phyloP scores from a whole-genome alignment of 2,888 invertebrate species.

The Mamestra brassicae region DNA sequence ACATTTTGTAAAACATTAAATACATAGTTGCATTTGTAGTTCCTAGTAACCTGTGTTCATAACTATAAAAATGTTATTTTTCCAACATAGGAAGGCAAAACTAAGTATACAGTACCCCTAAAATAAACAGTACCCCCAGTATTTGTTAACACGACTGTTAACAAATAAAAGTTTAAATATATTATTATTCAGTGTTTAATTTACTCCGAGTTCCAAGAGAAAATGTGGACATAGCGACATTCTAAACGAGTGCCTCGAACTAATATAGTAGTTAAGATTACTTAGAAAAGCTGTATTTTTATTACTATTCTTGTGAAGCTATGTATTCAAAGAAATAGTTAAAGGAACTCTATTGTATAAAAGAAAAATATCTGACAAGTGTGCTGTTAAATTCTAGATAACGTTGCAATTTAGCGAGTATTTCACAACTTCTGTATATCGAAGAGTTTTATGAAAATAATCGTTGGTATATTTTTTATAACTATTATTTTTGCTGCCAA shows the following conservation, averaged over 20 bases:
- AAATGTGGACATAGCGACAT: not conserved
- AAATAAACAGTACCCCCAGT: too few species aligned
- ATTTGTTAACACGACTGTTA: too few species aligned
- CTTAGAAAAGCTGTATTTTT: not conserved
- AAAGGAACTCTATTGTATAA: not conserved
- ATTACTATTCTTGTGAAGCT: not conserved
- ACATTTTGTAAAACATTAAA: too few species aligned
- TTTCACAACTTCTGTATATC: too few species aligned
- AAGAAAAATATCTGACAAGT: not conserved
- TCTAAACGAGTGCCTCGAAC: not conserved
- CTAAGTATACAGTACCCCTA: too few species aligned
- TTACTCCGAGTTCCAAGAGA: not conserved
- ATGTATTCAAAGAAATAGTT: not conserved
- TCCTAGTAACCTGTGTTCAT: too few species aligned
- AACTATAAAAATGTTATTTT: too few species aligned
- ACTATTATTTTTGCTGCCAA: not conserved
- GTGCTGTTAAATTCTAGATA: not conserved
- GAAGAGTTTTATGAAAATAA: too few species aligned
- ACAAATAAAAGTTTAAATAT: not conserved
- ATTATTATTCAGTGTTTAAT: not conserved
- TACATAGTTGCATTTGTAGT: too few species aligned
- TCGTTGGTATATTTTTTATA: not conserved
- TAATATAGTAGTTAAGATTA: not conserved
- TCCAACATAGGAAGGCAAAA: too few species aligned
- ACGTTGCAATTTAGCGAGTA: not conserved